Evolutionary conservation across 2,113 vertebrate genomes (phyloP).

Genomic region (Boulengeromyrus knoepffleri): DNA sequence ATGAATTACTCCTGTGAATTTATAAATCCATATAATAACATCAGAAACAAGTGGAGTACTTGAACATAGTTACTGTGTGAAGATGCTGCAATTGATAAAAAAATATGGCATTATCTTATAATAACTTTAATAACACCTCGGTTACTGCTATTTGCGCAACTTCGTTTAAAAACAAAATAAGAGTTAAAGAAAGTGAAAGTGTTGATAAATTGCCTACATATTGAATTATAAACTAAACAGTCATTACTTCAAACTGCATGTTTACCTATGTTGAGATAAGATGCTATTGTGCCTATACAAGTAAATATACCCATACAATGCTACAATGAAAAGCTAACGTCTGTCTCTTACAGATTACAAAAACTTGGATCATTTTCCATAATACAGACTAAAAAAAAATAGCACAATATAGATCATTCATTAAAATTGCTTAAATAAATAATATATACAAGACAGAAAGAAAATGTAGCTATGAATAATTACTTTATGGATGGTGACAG

Average conservation of each 20-base stretch:
- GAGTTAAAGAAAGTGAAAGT: not conserved
- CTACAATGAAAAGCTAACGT: not conserved
- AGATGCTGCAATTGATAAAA: not conserved
- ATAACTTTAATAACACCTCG: not conserved
- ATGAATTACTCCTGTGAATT: not conserved
- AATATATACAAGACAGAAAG: not conserved
- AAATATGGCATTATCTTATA: not conserved
- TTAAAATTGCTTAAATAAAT: not conserved
- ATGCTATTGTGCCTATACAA: not conserved
- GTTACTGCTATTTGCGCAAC: not conserved
- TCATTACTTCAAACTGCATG: not conserved
- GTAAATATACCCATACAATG: not conserved
- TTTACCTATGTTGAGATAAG: not conserved
- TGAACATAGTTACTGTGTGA: not conserved
- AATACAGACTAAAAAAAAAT: not conserved
- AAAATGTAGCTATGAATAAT: not conserved
- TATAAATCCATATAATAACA: not conserved
- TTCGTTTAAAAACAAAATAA: not conserved
- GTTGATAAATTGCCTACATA: not conserved
- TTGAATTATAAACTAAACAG: not conserved
- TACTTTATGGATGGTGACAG: not conserved
- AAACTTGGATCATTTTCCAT: not conserved
- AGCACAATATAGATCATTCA: not conserved
- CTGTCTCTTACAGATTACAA: not conserved
- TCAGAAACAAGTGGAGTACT: not conserved